Conservation (phyloP, 2,888 invertebrate genomes). For the Cryptus armator region DNA sequence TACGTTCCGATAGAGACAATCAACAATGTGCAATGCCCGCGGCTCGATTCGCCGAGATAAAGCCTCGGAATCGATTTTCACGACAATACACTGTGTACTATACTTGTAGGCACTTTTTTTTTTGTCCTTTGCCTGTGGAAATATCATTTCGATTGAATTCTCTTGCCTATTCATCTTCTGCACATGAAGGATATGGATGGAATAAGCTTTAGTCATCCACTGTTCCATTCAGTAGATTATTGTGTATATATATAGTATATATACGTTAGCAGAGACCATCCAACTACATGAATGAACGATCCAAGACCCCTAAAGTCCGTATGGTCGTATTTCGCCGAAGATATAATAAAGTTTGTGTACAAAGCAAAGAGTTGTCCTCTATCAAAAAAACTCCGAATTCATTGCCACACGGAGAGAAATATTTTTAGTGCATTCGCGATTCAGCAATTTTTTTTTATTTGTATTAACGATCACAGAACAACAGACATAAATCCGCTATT, state of each 20-base stretch:
- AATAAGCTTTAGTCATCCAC: background rate
- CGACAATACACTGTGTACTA: background rate
- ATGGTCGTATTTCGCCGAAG: background rate
- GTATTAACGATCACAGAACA: background rate
- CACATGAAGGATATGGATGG: background rate
- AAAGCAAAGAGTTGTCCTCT: background rate
- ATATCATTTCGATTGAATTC: constrained; percentile 16
- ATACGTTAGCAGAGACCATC: background rate
- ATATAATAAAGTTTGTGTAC: background rate
- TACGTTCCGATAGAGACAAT: constrained; percentile 19
- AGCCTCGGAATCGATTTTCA: background rate
- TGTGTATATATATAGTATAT: background rate
- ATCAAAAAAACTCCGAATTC: background rate
- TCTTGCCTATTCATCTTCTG: constrained; percentile 7
- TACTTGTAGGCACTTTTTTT: background rate
- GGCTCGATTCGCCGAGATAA: background rate
- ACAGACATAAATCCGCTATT: background rate
- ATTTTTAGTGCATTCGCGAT: background rate
- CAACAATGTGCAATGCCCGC: constrained; percentile 21
- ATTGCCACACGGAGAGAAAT: background rate
- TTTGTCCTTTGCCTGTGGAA: background rate
- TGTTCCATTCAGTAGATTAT: background rate
- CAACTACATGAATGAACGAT: background rate
- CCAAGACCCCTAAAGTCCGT: background rate
- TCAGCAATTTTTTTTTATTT: background rate